Base-by-base conservation (phyloP, 2,888 invertebrate genomes). In the Fragum fragum region DNA sequence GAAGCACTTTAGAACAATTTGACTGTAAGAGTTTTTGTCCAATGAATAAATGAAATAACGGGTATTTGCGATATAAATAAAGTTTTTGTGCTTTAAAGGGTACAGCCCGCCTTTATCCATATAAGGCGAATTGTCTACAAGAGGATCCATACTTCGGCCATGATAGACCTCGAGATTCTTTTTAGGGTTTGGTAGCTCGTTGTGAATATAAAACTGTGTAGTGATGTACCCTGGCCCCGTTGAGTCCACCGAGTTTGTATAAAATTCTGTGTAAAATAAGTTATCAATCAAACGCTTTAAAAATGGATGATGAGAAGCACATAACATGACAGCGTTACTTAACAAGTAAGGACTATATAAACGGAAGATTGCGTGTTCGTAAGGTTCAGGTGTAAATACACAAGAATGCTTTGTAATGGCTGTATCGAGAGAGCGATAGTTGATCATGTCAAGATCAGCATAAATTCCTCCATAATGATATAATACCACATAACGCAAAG, bases 401-500 rank as follows among this genome's bases (percentile, higher is more conserved):
- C 91, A 91, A 1, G 85, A 61, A 77, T 90, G 89, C 75, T 89
- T 88, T 11, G 66, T 76, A 7, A 82, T 69, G 9, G 90, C 68
- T 0, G 88, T 87, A 23, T 90, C 88, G 2, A 93, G 52, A 2
- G 92, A 86, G 55, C 84, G 80, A 1, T 92, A 79, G 70, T 89
- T 89, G 70, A 92, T 91, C 84, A 91, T 85, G 61, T 93, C 93
- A 79, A 93, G 77, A 74, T 93, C 93, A 0, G 89, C 90, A 81
- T 93, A 93, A 0, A 93, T 80, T 7, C 93, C 93, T 14, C 93
- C 93, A 86, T 87, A 92, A 57, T 91, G 90, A 73, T 92, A 87
- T 75, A 93, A 86, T 18, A 92, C 86, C 53, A 93, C 82, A 83
- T 93, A 93, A 59, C 93, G 87, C 71, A 93, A 77, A 1, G 91